Base-by-base conservation (phyloP, 1,140 invertebrate species). In the Macrotrachela quadricornifera region DNA sequence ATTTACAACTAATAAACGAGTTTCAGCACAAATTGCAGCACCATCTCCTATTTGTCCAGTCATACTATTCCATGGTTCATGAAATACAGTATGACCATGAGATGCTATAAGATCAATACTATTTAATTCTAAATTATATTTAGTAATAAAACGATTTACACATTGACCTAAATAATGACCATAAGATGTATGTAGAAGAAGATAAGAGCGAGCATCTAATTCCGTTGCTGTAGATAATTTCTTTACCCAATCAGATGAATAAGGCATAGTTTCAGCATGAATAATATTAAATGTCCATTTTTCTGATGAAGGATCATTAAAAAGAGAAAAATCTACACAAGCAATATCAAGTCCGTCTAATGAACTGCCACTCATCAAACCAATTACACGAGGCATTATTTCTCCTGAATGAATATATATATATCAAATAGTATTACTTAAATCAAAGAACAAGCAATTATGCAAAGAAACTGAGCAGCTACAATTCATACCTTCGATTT, bases 31-130 rank as follows among this genome's bases (percentile, higher is more conserved):
- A 13, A 61, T 60, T 10, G 60, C 61, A 51, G 65, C 63, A 1
- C 63, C 65, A 40, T 65, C 62, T 15, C 65, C 65, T 11, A 67
- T 56, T 43, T 65, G 61, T 46, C 65, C 65, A 0, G 62, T 63
- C 15, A 64, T 58, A 9, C 59, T 50, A 1, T 60, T 46, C 1
- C 59, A 50, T 0, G 64, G 64, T 46, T 64, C 60, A 51, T 67
- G 65, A 54, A 67, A 67, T 39, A 64, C 56, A 2, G 62, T 64
- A 55, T 67, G 65, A n/a, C 65, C 65, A 54, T 65, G 59, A 2
- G 60, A 59, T 4, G 63, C 57, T 6, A 64, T 59, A 51, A 64
- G 64, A 43, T 64, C 59, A 1, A 59, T 56, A 12, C 46, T 47
- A 12, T 50, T 40, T 1, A 59, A 36, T 14, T 58, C 16, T n/a